A percentile compares a stretch with the other conserved stretches of the same genome.
Evolutionary conservation across 2,888 invertebrate species (phyloP).

Genomic region (Zhuqinia jingwanae): DNA sequence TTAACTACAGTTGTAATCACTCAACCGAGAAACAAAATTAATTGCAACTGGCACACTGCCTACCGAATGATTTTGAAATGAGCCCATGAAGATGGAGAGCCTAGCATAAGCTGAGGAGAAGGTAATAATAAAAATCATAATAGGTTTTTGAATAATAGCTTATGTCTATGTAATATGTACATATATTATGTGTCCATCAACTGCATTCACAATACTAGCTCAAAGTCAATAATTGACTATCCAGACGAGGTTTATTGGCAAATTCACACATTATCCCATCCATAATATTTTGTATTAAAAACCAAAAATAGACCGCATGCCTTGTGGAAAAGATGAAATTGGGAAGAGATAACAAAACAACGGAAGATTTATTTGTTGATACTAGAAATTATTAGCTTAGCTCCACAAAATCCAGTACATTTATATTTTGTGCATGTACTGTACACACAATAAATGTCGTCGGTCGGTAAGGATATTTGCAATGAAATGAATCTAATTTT

Average conservation of each 20-base stretch:
- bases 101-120: neutral
- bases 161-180: neutral
- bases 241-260: neutral
- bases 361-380: neutral
- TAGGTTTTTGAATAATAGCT: neutral
- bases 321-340: neutral
- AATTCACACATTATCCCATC: neutral
- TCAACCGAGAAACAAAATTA: conserved; percentile 15
- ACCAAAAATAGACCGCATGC: neutral
- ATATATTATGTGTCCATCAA: neutral
- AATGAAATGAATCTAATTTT: conserved; percentile 27
- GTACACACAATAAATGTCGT: neutral
- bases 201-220: too few species aligned
- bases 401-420: neutral
- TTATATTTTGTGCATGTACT: neutral
- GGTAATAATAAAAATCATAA: conserved; percentile 14
- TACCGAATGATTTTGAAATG: neutral
- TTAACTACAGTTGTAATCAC: neutral
- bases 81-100: too few species aligned
- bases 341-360: neutral
- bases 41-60: conserved; percentile 12
- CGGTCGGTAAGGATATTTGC: neutral
- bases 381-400: neutral
- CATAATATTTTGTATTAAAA: neutral
- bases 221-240: neutral